Conservation (phyloP, 2,113 vertebrate genomes). For the Xyliphius kryptos region DNA sequence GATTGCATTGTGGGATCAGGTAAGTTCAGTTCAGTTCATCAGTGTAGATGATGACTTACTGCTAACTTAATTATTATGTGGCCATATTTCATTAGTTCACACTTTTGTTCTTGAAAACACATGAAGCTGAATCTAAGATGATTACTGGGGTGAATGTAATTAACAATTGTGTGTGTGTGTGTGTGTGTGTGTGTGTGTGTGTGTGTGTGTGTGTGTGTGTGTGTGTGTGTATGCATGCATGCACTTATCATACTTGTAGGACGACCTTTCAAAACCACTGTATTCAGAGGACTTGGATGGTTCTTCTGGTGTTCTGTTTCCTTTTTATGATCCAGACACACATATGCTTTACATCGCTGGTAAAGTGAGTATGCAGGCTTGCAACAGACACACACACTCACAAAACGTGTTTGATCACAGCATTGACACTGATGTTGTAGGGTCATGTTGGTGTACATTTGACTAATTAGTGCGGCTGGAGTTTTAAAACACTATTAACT, state of each 20-base stretch:
- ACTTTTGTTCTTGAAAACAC: no score
- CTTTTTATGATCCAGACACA: constrained; percentile 76
- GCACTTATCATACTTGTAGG: constrained; percentile 50
- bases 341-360: constrained; percentile 76
- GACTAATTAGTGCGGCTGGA: no score
- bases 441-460: no score
- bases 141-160: not conserved
- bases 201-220: constrained; percentile 5
- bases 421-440: no score
- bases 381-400: not conserved
- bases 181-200: constrained; percentile 9
- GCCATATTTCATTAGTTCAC: no score
- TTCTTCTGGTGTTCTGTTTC: constrained; percentile 74
- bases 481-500: no score
- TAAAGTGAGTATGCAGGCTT: constrained; percentile 60
- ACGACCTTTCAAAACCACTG: constrained; percentile 74
- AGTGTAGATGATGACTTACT: no score
- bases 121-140: no score
- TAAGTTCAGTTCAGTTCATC: constrained; percentile 42
- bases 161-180: not conserved
- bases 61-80: no score
- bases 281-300: constrained; percentile 75
- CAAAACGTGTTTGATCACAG: not conserved
- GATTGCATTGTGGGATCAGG: constrained; percentile 78
- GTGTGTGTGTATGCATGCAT: no score